Base-by-base conservation (phyloP, 2,113 vertebrate species). In the Phylloscopus trochilus region DNA sequence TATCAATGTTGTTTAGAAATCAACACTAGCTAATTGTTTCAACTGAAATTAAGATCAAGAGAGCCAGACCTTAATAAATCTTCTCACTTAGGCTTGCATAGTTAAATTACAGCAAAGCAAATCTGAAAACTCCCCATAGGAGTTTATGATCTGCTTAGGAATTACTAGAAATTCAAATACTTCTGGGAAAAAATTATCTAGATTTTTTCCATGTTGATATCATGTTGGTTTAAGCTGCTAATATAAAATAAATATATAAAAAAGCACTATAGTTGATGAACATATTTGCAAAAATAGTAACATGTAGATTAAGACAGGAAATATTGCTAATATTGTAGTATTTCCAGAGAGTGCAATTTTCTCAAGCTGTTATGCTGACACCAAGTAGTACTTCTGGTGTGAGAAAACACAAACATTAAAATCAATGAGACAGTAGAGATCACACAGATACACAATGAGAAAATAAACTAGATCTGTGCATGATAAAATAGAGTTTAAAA, bases 141-240 rank as follows among this genome's bases (percentile, higher is more conserved):
- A 91, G 24, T 81, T 96, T 82, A 87, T 15, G 43, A 56, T 93
- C 69, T 95, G 23, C 30, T 86, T 93, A 59, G 59, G 55, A 82
- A 75, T 75, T 84, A 89, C 64, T 74, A 55, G 52, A 66, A 96
- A 90, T 75, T 68, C 41, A 95, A 95, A 90, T 49, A 85, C 12
- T 53, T 76, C 73, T 87, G 63, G 63, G 35, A 94, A 96, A 96
- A 82, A 76, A 35, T 78, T 72, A 80, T 92, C 84, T 78, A 85
- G 78, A 58, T 92, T 76, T 52, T 72, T 87, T 91, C 28, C n/a
- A 39, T 91, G 73, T 28, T 89, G 60, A 39, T 75, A 80, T 63
- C 41, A 37, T 60, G 11, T 80, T 82, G 49, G 17, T 93, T 87
- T 91, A 90, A 92, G 91, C 31, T 93, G 69, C 20, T 76, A 93